A percentile compares a stretch with the other conserved stretches of the same genome.
These are phyloP conservation scores for Brachyhypopomus gauderio DNA, from an alignment of 2,113 vertebrate genomes.

Conservation along the genomic window DNA sequence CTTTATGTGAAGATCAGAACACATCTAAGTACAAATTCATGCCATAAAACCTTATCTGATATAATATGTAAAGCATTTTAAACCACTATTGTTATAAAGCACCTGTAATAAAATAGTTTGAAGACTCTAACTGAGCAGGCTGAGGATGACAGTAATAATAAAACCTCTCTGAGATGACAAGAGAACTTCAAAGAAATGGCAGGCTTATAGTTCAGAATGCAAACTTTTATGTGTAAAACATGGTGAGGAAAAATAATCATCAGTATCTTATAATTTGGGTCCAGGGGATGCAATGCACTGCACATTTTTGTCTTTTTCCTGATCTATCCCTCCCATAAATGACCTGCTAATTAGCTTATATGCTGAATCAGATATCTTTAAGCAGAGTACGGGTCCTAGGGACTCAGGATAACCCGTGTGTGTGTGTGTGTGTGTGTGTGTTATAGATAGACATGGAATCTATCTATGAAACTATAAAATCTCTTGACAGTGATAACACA, in stretches of 20 bases:
- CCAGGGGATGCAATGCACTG: not conserved
- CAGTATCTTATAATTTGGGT: not conserved
- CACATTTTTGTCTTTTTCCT: not conserved
- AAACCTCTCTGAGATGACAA: too few relatives aligned
- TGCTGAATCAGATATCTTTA: not conserved
- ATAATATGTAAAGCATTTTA: too few relatives aligned
- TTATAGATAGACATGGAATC: too few relatives aligned
- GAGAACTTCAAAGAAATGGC: too few relatives aligned
- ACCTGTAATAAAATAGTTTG: too few relatives aligned
- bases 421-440: not conserved
- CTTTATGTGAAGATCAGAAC: constrained; percentile 24
- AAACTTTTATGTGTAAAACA: too few relatives aligned
- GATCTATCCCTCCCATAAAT: not conserved
- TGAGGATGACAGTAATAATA: too few relatives aligned
- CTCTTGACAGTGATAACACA: too few relatives aligned
- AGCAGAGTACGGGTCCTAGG: not conserved
- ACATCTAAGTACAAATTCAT: not conserved
- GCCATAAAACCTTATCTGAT: not conserved
- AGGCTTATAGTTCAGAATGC: too few relatives aligned
- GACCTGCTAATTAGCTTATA: not conserved
- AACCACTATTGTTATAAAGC: too few relatives aligned
- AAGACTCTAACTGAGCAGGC: too few relatives aligned
- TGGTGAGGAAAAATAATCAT: not conserved
- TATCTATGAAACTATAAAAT: too few relatives aligned
- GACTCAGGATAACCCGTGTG: not conserved